A percentile compares a stretch with the other conserved stretches of the same genome.
Conservation (phyloP, 1,140 invertebrate species). For the Lepeophtheirus salmonis region DNA sequence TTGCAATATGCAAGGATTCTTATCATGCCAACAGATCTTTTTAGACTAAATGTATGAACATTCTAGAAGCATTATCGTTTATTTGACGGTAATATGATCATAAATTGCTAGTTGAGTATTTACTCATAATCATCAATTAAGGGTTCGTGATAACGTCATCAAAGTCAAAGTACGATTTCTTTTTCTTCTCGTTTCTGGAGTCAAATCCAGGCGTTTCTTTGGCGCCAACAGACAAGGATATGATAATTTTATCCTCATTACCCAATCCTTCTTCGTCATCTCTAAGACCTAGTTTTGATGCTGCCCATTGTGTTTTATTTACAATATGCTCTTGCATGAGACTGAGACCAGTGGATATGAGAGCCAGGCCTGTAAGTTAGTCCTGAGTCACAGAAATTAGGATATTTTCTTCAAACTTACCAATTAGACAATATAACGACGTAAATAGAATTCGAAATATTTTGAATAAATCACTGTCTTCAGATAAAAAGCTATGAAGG, state of each 20-base stretch:
- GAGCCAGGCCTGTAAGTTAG: slow-evolving; percentile 34
- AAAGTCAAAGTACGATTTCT: too few relatives aligned
- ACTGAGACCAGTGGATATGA: slow-evolving; percentile 39
- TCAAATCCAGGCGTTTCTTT: not conserved
- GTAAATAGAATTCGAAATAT: not conserved
- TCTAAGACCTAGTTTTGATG: not conserved
- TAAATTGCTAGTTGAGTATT: too few relatives aligned
- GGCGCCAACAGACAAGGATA: not conserved
- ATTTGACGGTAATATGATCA: too few relatives aligned
- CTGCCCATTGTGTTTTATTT: slow-evolving; percentile 23
- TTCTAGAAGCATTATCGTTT: too few relatives aligned
- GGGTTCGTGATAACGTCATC: too few relatives aligned
- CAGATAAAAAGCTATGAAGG: not conserved
- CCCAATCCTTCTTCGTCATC: not conserved
- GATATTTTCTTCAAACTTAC: not conserved
- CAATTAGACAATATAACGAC: slow-evolving; percentile 2
- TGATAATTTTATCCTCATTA: not conserved
- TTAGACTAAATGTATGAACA: too few relatives aligned
- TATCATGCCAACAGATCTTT: too few relatives aligned
- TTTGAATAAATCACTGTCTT: not conserved
- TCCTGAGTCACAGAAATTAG: not conserved
- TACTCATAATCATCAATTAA: too few relatives aligned
- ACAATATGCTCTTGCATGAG: slow-evolving; percentile 33
- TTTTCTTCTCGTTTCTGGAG: too few relatives aligned
- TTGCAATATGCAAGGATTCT: too few relatives aligned